Evolutionary conservation across 2,888 invertebrate species (phyloP).

Genomic region (Ormyrus pomaceus): DNA sequence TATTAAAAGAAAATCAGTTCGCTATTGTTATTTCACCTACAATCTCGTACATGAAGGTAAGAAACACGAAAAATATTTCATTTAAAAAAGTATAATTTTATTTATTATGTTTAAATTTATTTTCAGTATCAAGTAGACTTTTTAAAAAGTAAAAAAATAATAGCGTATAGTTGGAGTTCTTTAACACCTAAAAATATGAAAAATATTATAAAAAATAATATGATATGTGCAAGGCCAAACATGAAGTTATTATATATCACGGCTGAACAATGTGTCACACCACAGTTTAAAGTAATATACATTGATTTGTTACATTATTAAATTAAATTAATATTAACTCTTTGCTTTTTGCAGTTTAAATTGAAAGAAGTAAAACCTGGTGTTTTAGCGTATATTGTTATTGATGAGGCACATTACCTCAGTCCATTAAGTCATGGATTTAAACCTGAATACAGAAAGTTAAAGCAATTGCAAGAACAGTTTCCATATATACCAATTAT

Average conservation of each 20-base stretch:
- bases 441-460: slow-evolving; percentile 76
- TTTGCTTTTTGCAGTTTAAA: slow-evolving; percentile 40
- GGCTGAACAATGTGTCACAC: slow-evolving; percentile 93
- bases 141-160: slow-evolving; percentile 85
- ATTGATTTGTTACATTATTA: slow-evolving; percentile 14
- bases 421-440: slow-evolving; percentile 99
- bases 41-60: slow-evolving; percentile 91
- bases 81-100: not conserved
- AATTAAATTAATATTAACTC: not conserved
- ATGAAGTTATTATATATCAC: slow-evolving; percentile 95
- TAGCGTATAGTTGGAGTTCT: slow-evolving; percentile 94
- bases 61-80: not conserved
- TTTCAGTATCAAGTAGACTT: slow-evolving; percentile 93
- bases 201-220: slow-evolving; percentile 85
- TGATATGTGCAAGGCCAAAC: slow-evolving; percentile 80
- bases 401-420: slow-evolving; percentile 99
- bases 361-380: not conserved
- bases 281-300: slow-evolving; percentile 68
- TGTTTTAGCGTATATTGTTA: slow-evolving; percentile 84
- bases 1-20: slow-evolving; percentile 86
- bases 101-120: slow-evolving; percentile 48
- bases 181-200: slow-evolving; percentile 88
- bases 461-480: not conserved
- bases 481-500: not conserved
- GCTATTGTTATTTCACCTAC: slow-evolving; percentile 98